Conservation (phyloP, 2,113 vertebrate genomes). For the Ceyx margarethae region DNA sequence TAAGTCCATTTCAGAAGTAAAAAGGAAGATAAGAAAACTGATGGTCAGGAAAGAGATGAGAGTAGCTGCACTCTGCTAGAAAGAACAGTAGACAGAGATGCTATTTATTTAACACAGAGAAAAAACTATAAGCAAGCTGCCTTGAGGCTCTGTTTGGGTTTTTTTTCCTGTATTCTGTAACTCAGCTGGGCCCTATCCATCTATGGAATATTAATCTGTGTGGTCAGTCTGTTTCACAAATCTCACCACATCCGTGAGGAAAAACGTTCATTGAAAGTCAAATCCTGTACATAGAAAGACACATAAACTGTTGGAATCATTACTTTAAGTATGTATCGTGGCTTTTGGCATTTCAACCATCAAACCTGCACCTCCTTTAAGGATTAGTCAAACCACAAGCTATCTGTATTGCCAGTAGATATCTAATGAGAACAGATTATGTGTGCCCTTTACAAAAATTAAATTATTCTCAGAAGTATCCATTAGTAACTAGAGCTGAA, state of each 20-base stretch:
- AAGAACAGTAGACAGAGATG: neutral
- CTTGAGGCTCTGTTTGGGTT: neutral
- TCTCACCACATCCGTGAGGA: neutral
- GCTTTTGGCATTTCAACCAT: neutral
- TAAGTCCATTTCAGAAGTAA: neutral
- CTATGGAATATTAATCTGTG: neutral
- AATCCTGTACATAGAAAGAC: neutral
- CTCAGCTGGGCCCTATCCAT: neutral
- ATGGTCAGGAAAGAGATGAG: neutral
- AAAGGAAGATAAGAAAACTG: neutral
- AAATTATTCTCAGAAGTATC: neutral
- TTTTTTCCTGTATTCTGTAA: neutral
- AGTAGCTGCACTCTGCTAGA: neutral
- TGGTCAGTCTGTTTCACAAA: neutral
- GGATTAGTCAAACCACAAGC: neutral
- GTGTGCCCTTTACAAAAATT: neutral
- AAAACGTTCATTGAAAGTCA: neutral
- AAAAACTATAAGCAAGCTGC: neutral
- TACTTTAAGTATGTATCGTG: neutral
- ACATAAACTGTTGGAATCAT: neutral
- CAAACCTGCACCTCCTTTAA: neutral
- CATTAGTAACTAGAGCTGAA: neutral
- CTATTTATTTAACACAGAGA: neutral
- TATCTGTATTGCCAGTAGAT: neutral
- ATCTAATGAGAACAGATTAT: neutral